phyloP scores from a whole-genome alignment of 2,113 vertebrate species.

The Sclerurus mexicanus region DNA sequence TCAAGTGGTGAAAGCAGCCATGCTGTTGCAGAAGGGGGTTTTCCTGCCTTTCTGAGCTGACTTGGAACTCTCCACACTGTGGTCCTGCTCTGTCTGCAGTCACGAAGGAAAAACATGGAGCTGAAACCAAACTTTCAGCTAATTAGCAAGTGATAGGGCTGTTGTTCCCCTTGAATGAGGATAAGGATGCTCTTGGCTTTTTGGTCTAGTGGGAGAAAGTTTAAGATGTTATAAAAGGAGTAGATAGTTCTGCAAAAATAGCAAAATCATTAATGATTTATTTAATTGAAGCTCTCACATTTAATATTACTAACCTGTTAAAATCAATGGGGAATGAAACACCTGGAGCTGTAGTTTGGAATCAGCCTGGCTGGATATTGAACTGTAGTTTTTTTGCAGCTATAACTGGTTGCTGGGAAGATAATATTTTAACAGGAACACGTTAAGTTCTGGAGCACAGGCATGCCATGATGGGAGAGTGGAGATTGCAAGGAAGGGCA shows the following conservation, averaged over 20 bases:
- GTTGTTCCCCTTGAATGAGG: background rate
- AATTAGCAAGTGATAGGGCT: background rate
- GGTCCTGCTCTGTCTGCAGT: background rate
- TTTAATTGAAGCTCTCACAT: background rate
- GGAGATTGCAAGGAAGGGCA: background rate
- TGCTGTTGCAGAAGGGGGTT: accelerated
- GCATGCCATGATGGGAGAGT: accelerated
- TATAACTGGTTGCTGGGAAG: background rate
- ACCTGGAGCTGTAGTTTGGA: background rate
- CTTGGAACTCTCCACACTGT: background rate
- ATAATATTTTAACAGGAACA: background rate
- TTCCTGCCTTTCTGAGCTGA: background rate
- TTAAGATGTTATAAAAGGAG: background rate
- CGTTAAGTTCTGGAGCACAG: accelerated
- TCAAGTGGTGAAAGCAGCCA: background rate
- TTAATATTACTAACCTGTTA: background rate
- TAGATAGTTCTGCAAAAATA: background rate
- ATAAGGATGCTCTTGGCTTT: background rate
- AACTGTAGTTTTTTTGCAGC: background rate
- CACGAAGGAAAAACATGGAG: background rate
- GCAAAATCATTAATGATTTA: background rate
- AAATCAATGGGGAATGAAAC: background rate
- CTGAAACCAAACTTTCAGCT: background rate
- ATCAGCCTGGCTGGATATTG: background rate
- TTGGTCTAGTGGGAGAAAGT: background rate